Percentiles rank a stretch among this genome's conserved stretches.
phyloP scores from a whole-genome alignment of 1,140 invertebrate genomes.

The Zaprionus davidi region DNA sequence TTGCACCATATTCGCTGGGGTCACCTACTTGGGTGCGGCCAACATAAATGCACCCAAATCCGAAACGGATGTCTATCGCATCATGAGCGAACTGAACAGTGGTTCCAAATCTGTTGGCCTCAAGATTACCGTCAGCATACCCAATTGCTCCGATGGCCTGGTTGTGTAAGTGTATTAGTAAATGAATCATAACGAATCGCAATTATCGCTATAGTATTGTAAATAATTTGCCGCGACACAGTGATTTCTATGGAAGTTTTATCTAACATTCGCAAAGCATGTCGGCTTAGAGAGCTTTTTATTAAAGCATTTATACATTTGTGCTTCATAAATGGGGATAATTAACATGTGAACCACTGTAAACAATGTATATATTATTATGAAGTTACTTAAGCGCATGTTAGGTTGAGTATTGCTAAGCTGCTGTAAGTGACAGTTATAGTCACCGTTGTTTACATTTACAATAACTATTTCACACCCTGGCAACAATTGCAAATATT shows the following conservation, averaged over 20 bases:
- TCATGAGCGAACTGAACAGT: constrained; percentile 95
- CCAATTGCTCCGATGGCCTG: constrained; percentile 93
- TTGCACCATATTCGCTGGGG: constrained; percentile 95
- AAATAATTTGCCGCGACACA: not conserved
- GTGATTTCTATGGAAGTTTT: not conserved
- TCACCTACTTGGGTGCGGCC: constrained; percentile 97
- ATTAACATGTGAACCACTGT: not conserved
- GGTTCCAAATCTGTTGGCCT: constrained; percentile 88
- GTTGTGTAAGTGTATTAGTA: constrained; percentile 88
- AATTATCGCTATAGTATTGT: not conserved
- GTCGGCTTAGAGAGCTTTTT: not conserved
- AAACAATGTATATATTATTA: not conserved
- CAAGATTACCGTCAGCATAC: constrained; percentile 95
- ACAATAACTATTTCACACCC: not conserved
- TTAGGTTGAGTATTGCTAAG: not conserved
- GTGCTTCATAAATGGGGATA: not conserved
- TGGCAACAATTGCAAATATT: not conserved
- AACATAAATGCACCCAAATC: constrained; percentile 96
- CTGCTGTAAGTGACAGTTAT: not conserved
- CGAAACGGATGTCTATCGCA: constrained; percentile 97
- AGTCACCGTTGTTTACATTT: not conserved
- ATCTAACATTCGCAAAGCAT: not conserved
- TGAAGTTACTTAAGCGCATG: not conserved
- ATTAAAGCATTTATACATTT: not conserved
- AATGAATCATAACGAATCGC: not conserved